Evolutionary conservation across 1,140 invertebrate species (phyloP).

Genomic region (Bombus superbus): DNA sequence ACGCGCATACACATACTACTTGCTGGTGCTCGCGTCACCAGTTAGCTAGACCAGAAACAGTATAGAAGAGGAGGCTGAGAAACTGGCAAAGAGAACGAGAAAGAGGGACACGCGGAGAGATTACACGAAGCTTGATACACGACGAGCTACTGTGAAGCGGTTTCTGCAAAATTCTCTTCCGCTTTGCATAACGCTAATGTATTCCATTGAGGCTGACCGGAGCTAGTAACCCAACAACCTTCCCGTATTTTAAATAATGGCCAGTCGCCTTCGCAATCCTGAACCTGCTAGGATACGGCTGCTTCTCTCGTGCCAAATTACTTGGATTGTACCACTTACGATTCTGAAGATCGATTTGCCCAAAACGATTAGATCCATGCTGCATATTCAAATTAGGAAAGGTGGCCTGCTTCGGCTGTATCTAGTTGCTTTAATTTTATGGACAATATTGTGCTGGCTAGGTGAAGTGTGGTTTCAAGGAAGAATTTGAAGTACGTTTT

Average conservation of each 20-base stretch:
- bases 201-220: conserved; percentile 76
- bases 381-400: neutral
- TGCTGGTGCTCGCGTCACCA: neutral
- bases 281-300: neutral
- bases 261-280: conserved; percentile 30
- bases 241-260: conserved; percentile 75
- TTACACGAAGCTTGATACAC: conserved; percentile 32
- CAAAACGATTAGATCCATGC: neutral
- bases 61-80: neutral
- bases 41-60: neutral
- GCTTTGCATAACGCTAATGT: conserved; percentile 75
- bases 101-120: conserved; percentile 23
- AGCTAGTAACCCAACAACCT: conserved; percentile 71
- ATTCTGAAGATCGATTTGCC: conserved; percentile 39
- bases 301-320: conserved; percentile 49
- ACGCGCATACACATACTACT: neutral
- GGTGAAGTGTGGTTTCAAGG: too few species aligned
- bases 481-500: neutral
- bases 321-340: conserved; percentile 42
- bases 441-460: neutral
- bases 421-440: neutral
- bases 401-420: neutral
- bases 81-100: conserved; percentile 7
- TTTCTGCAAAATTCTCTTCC: conserved; percentile 39
- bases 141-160: conserved; percentile 6